Evolutionary conservation across 30 jellyfish, hydroid and myxozoan genomes (phyloP).

Genomic region (Morbakka virulenta): DNA sequence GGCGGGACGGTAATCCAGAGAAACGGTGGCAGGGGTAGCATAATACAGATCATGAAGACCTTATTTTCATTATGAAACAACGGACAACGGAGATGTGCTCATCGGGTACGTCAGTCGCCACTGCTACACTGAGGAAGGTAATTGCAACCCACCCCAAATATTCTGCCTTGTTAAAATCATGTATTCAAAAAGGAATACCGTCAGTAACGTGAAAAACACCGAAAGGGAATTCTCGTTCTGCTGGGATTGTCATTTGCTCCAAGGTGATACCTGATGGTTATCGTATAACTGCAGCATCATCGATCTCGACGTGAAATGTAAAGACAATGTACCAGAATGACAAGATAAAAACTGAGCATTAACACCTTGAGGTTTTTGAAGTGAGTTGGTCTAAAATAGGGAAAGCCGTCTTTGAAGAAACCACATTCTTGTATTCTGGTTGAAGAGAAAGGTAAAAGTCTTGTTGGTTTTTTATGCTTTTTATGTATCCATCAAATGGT

Average conservation of each 20-base stretch:
- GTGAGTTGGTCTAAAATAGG: slow-evolving; percentile 5
- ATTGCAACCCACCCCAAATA: slow-evolving; percentile 12
- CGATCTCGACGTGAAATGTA: no score
- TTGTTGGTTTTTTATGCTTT: no score
- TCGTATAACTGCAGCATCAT: background rate
- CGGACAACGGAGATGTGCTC: slow-evolving; percentile 9
- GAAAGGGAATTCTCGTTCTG: slow-evolving; percentile 1
- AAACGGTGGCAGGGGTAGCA: no score
- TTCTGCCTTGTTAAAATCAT: no score
- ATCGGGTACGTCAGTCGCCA: background rate
- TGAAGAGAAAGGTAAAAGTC: background rate
- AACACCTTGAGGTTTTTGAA: background rate
- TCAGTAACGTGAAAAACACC: background rate
- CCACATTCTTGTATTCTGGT: background rate
- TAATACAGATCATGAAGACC: no score
- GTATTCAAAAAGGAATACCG: no score
- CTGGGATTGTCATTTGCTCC: slow-evolving; percentile 10
- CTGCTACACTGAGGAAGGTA: slow-evolving; percentile 13
- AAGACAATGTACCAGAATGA: background rate
- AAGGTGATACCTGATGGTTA: slow-evolving; percentile 7
- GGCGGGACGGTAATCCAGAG: no score
- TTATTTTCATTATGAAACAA: no score
- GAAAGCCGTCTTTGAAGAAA: background rate
- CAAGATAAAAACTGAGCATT: background rate
- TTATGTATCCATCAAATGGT: no score